Percentiles rank a stretch among this genome's conserved stretches.
These are phyloP conservation scores for Gandaritis pyraliata DNA, from an alignment of 2,888 invertebrate genomes.

Conservation along the genomic window DNA sequence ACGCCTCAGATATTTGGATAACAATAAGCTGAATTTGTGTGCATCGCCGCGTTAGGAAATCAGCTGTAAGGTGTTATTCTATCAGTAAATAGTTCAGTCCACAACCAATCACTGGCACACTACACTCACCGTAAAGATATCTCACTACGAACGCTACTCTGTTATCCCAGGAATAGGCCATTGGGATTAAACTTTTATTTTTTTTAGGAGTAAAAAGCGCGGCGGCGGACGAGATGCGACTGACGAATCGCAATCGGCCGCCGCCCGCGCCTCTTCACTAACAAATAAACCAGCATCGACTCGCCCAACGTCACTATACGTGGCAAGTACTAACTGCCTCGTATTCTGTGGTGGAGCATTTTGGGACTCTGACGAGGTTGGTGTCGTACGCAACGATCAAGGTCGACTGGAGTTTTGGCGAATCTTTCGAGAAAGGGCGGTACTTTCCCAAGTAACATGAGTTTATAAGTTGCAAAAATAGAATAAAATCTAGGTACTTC, in stretches of 20 bases:
- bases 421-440: slow-evolving; percentile 21
- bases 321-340: slow-evolving; percentile 11
- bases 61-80: slow-evolving; percentile 22
- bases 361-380: slow-evolving; percentile 25
- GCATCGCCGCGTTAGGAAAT: background rate
- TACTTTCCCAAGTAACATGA: background rate
- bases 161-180: slow-evolving; percentile 94
- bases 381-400: slow-evolving; percentile 36
- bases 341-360: slow-evolving; percentile 24
- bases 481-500: too few species aligned
- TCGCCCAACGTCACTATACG: slow-evolving; percentile 44
- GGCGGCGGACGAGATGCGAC: slow-evolving; percentile 35
- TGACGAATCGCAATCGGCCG: slow-evolving; percentile 48
- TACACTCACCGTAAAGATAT: slow-evolving; percentile 90
- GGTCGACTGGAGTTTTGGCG: slow-evolving; percentile 22
- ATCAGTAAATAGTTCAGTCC: slow-evolving; percentile 28
- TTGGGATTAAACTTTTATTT: slow-evolving; percentile 51
- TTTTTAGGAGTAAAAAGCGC: slow-evolving; percentile 33
- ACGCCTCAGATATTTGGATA: background rate
- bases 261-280: slow-evolving; percentile 60
- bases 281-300: slow-evolving; percentile 45
- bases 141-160: slow-evolving; percentile 92
- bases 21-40: background rate
- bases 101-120: slow-evolving; percentile 29
- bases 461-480: too few species aligned